phyloP scores from a whole-genome alignment of 2,888 invertebrate genomes.

The Exephanes ischioxanthus region DNA sequence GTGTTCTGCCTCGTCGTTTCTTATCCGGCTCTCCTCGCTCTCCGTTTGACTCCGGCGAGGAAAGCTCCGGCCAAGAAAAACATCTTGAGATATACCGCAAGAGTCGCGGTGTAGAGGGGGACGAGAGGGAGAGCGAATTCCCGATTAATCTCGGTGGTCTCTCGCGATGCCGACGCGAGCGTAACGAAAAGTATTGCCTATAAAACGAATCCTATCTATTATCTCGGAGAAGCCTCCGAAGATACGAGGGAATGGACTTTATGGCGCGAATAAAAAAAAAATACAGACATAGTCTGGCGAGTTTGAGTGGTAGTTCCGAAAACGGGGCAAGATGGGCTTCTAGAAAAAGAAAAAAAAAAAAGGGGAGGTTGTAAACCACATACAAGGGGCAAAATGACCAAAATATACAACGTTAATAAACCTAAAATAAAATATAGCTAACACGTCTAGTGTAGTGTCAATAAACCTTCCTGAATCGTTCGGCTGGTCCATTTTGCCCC shows the following conservation, averaged over 20 bases:
- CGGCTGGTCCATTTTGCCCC: too few species aligned
- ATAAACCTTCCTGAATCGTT: too few species aligned
- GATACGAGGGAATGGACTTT: conserved; percentile 14
- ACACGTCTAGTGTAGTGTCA: too few species aligned
- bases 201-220: conserved; percentile 48
- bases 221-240: conserved; percentile 36
- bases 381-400: too few species aligned
- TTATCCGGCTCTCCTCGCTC: conserved; percentile 1
- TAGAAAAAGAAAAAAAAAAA: too few species aligned
- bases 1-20: conserved; percentile 10
- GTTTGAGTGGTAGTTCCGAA: background rate
- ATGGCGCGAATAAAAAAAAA: conserved; percentile 57
- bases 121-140: background rate
- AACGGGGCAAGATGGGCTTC: too few species aligned
- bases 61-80: conserved; percentile 43
- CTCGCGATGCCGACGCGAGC: background rate
- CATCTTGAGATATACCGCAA: conserved; percentile 12
- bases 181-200: conserved; percentile 40
- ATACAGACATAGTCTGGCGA: conserved; percentile 1
- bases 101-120: background rate
- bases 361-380: too few species aligned
- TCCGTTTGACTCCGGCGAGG: background rate
- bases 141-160: conserved; percentile 33
- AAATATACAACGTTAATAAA: too few species aligned
- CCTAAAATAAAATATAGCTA: too few species aligned